Evolutionary conservation across 1,140 invertebrate species (phyloP).

Genomic region (Brachionus manjavacas): DNA sequence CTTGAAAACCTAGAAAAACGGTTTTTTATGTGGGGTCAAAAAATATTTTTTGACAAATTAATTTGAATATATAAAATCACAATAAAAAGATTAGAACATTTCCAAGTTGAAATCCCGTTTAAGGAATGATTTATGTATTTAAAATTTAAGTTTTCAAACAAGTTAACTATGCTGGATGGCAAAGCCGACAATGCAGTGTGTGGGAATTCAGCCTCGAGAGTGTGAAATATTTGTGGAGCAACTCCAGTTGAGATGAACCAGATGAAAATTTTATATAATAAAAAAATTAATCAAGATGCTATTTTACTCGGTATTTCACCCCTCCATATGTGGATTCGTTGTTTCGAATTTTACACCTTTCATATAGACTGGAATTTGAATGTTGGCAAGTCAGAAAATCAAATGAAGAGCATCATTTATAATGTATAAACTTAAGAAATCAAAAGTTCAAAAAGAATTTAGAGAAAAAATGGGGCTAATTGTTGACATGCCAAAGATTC

Average conservation of each 20-base stretch:
- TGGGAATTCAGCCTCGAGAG: too few relatives aligned
- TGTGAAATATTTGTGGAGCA: too few relatives aligned
- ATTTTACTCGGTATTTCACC: too few relatives aligned
- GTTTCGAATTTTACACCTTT: neutral
- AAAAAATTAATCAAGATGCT: too few relatives aligned
- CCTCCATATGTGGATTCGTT: too few relatives aligned
- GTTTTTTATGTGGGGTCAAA: too few relatives aligned
- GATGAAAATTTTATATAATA: too few relatives aligned
- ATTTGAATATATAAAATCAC: neutral
- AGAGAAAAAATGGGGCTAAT: neutral
- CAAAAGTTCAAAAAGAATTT: conserved; percentile 3
- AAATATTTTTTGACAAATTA: too few relatives aligned
- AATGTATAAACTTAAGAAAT: neutral
- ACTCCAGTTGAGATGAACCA: too few relatives aligned
- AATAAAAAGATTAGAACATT: neutral
- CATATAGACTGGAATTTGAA: neutral
- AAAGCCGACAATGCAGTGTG: neutral
- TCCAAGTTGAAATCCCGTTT: neutral
- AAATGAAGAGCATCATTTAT: neutral
- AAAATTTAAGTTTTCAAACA: neutral
- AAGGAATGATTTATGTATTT: neutral
- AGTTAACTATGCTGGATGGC: neutral
- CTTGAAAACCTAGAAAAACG: too few relatives aligned
- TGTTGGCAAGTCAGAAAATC: neutral
- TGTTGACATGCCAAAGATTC: neutral